Evolutionary conservation across 2,113 vertebrate species (phyloP).

Genomic region (Pan paniscus): DNA sequence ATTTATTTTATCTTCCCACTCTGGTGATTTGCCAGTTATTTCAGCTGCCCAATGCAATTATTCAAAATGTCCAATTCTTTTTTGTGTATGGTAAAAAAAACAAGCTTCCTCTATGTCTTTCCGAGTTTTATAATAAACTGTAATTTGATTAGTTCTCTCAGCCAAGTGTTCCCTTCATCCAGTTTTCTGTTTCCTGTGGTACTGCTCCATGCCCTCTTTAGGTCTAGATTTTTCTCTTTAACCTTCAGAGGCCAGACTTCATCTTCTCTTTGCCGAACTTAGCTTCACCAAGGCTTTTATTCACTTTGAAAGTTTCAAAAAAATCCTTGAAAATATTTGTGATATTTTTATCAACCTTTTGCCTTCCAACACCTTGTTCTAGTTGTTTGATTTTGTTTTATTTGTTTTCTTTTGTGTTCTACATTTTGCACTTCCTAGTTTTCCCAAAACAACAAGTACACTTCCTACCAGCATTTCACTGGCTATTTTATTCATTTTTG

Average conservation of each 20-base stretch:
- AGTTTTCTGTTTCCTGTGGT: not conserved
- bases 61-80: slow-evolving; percentile 61
- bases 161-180: not conserved
- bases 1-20: slow-evolving; percentile 74
- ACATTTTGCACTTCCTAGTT: not conserved
- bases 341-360: not conserved
- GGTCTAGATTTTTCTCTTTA: not conserved
- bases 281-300: not conserved
- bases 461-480: not conserved
- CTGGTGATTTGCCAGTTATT: slow-evolving; percentile 69
- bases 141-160: not conserved
- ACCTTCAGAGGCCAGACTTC: not conserved
- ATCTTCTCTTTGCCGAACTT: not conserved
- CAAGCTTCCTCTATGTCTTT: slow-evolving; percentile 34
- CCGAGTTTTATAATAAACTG: slow-evolving; percentile 37
- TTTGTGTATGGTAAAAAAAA: slow-evolving; percentile 46
- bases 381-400: not conserved
- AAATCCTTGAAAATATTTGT: slow-evolving; percentile 4
- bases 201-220: not conserved
- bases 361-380: not conserved
- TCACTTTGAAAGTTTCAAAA: not conserved
- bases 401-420: not conserved
- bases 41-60: slow-evolving; percentile 68
- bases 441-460: not conserved
- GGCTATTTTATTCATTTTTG: not conserved